phyloP scores from a whole-genome alignment of 30 jellyfish, hydroid and myxozoan genomes.

The Aurelia aurita complex sp. Pacific region DNA sequence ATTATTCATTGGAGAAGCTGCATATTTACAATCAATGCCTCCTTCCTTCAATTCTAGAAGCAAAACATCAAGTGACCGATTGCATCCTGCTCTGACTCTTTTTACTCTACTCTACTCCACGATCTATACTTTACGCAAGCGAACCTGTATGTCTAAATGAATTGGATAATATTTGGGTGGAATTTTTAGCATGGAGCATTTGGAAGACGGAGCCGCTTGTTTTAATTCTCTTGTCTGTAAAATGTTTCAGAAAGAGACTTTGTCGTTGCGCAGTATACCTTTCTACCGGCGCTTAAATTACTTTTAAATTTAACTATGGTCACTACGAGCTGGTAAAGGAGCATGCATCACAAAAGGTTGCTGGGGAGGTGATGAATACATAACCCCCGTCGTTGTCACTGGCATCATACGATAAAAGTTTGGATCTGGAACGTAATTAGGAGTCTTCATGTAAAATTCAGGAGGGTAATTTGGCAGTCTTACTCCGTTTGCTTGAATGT shows the following conservation, averaged over 20 bases:
- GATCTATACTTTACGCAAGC: no score
- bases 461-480: slow-evolving; percentile 42
- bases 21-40: no score
- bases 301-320: slow-evolving; percentile 16
- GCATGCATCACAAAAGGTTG: slow-evolving; percentile 42
- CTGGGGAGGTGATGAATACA: slow-evolving; percentile 28
- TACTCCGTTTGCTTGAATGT: slow-evolving; percentile 12
- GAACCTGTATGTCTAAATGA: no score
- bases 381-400: slow-evolving; percentile 43
- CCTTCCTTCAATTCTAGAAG: no score
- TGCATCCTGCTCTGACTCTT: no score
- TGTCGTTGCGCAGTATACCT: not conserved
- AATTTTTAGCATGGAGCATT: not conserved
- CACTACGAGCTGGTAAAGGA: slow-evolving; percentile 55
- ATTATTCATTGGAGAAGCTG: no score
- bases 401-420: slow-evolving; percentile 65
- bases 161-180: no score
- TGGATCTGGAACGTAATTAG: slow-evolving; percentile 54
- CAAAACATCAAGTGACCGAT: no score
- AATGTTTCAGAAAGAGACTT: not conserved
- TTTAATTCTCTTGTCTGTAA: not conserved
- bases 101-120: no score
- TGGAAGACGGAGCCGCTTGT: not conserved
- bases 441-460: slow-evolving; percentile 37
- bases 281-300: no score